Evolutionary conservation across 2,888 invertebrate genomes (phyloP), one percentile per base, ranked within the genome.

Genomic region (Cenopis cana): DNA sequence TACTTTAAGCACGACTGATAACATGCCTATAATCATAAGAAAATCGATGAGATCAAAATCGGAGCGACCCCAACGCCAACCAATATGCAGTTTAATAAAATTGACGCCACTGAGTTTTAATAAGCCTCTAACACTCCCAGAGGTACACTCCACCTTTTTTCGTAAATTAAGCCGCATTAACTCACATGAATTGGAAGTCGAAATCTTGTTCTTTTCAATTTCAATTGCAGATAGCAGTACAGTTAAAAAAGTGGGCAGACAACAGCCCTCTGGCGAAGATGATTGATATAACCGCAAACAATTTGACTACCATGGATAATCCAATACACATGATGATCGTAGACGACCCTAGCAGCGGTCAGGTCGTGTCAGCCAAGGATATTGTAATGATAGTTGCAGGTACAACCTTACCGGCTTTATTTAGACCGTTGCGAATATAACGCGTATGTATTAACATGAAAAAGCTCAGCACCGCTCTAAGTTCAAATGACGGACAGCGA

Each of bases 331-430:
- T 93, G 90, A 87, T 93, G 85, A 85, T 88, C 61, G 85, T 93
- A 5, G 93, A 93, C 72, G 93, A 93, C 69, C 92, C 89, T 0
- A 92, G 90, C 50, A 90, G 88, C 70, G 92, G 93, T 2, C 93
- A 93, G 82, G 87, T 88, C 33, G 73, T 87, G 61, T 83, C 89
- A 55, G 90, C 92, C 38, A 93, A 93, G 76, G 85, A 88, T 74
- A 93, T 90, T 52, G 90, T 93, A 11, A 86, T 93, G 86, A 83
- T 93, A 33, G 85, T 93, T 68, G 91, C 92, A 79, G 93, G 93
- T 93, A 80, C 8, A 10, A 10, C 5, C 18, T 12, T 46, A 46
- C n/a, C n/a, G n/a, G n/a, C 6, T 46, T n/a, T n/a, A 14, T 41
- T 41, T 41, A 12, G 10, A 14, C 41, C 2, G 38, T 9, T 41